Percentiles rank a stretch among this genome's conserved stretches.
Evolutionary conservation across 1,140 invertebrate genomes (phyloP).

Genomic region (Leptinotarsa texana): DNA sequence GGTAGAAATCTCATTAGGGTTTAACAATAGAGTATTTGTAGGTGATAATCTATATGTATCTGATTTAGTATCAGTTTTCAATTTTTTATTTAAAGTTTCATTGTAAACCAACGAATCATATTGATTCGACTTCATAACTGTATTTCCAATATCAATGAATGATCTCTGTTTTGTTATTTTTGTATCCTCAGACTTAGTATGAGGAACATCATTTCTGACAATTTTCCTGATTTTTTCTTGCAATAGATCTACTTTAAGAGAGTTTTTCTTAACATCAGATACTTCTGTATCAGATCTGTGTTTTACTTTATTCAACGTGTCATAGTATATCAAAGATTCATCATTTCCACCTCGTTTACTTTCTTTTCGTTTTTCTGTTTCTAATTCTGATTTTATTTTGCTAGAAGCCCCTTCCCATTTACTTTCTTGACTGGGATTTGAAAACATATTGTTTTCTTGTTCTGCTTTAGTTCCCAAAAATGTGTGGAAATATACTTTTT

Average conservation of each 20-base stretch:
- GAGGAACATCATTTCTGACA: neutral
- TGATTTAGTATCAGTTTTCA: neutral
- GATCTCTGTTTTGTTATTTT: neutral
- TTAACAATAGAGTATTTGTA: no score
- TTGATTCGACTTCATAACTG: neutral
- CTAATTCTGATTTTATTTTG: neutral
- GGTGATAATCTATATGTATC: no score
- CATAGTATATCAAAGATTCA: constrained; percentile 14
- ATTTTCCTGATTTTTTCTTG: constrained; percentile 21
- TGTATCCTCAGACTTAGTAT: neutral
- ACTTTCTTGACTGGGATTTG: no score
- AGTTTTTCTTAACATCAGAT: neutral
- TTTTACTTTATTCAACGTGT: constrained; percentile 6
- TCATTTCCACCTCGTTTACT: no score
- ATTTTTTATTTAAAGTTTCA: constrained; percentile 9
- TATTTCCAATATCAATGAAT: neutral
- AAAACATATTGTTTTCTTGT: no score
- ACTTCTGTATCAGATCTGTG: neutral
- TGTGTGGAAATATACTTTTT: no score
- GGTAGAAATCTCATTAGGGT: no score
- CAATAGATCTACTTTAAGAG: neutral
- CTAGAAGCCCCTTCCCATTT: neutral
- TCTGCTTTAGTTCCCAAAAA: no score
- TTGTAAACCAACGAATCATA: constrained; percentile 12
- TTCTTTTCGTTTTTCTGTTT: neutral